These are phyloP conservation scores for Acanthochromis polyacanthus DNA, from an alignment of 2,113 vertebrate genomes.

Conservation along the genomic window DNA sequence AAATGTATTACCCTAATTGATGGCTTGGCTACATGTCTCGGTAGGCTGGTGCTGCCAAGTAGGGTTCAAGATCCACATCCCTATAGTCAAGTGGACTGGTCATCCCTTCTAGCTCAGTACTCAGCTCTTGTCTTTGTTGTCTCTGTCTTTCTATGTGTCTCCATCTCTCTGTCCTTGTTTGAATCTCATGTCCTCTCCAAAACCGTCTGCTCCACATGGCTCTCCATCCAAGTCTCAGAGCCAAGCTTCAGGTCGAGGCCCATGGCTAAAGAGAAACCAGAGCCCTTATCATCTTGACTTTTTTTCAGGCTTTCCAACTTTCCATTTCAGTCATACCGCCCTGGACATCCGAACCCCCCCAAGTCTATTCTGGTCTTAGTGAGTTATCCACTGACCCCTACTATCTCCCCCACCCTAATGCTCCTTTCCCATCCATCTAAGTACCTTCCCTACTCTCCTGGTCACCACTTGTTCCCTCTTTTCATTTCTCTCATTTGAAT, in stretches of 20 bases:
- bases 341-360: slow-evolving; percentile 60
- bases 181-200: not conserved
- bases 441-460: slow-evolving; percentile 23
- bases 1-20: slow-evolving; percentile 82
- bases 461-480: slow-evolving; percentile 5
- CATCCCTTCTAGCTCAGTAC: not conserved
- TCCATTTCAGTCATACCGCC: slow-evolving; percentile 74
- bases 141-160: not conserved
- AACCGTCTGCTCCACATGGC: slow-evolving; percentile 42
- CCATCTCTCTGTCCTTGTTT: not conserved
- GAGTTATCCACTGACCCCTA: slow-evolving; percentile 73
- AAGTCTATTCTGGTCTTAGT: slow-evolving; percentile 78
- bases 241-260: slow-evolving; percentile 24
- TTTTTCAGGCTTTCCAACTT: slow-evolving; percentile 69
- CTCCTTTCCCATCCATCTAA: slow-evolving; percentile 35
- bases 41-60: slow-evolving; percentile 66
- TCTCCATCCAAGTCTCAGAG: slow-evolving; percentile 25
- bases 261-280: slow-evolving; percentile 59
- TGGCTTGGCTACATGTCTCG: slow-evolving; percentile 70
- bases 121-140: slow-evolving; percentile 5
- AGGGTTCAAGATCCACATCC: slow-evolving; percentile 42
- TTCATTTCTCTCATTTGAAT: not conserved
- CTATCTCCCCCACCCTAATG: slow-evolving; percentile 1
- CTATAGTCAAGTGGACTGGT: slow-evolving; percentile 10
- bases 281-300: slow-evolving; percentile 50